These are phyloP conservation scores for Dioctria rufipes DNA, from an alignment of 2,888 invertebrate genomes.

Conservation along the genomic window DNA sequence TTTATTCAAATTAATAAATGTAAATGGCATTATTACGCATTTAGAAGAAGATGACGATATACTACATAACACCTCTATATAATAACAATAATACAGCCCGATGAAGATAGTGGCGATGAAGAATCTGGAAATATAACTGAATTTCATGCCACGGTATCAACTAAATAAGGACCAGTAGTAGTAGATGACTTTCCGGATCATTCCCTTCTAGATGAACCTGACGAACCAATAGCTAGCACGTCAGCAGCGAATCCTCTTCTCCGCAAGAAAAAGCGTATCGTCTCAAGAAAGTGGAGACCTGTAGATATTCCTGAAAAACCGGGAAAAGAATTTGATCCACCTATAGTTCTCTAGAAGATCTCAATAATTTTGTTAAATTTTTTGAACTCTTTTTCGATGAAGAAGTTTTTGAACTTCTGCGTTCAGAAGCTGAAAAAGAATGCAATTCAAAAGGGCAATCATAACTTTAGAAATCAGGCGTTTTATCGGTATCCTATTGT, in stretches of 20 bases:
- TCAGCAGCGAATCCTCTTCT: not conserved
- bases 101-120: conserved; percentile 6
- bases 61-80: not conserved
- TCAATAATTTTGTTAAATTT: not conserved
- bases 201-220: no score
- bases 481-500: not conserved
- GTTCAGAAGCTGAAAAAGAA: conserved; percentile 7
- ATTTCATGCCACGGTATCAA: no score
- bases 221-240: not conserved
- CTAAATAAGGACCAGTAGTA: not conserved
- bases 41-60: not conserved
- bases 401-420: conserved; percentile 10
- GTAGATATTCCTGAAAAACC: conserved; percentile 16
- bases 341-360: not conserved
- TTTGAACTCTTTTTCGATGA: not conserved
- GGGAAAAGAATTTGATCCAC: not conserved
- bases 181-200: not conserved
- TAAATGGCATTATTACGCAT: conserved; percentile 1
- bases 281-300: not conserved
- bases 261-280: not conserved
- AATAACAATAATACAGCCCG: not conserved
- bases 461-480: no score
- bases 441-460: no score
- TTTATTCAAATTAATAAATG: not conserved
- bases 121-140: not conserved